phyloP scores from a whole-genome alignment of 2,797 vertebrate genomes.

The Poeciliopsis paucimaculata region DNA sequence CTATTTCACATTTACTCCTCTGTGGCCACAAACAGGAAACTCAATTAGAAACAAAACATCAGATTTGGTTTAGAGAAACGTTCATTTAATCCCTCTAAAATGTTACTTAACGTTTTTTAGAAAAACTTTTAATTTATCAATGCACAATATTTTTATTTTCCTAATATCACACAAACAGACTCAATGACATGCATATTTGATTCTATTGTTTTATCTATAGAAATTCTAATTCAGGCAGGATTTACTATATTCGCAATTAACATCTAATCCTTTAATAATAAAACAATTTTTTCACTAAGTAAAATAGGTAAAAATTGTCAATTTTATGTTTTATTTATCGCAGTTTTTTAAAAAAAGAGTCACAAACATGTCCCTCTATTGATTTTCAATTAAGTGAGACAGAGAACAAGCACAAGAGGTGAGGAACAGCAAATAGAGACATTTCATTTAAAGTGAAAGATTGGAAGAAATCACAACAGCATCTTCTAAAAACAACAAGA shows the following conservation, averaged over 20 bases:
- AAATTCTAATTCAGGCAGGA: neutral
- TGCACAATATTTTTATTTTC: neutral
- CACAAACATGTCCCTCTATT: neutral
- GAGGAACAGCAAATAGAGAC: neutral
- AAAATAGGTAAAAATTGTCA: neutral
- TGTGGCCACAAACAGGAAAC: neutral
- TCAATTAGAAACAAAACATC: neutral
- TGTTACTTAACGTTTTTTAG: neutral
- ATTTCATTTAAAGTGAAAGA: neutral
- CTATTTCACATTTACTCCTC: neutral
- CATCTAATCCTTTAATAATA: neutral
- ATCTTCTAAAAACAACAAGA: neutral
- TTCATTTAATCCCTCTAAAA: neutral
- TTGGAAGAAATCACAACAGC: neutral
- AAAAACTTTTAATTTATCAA: neutral
- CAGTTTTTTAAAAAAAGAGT: neutral
- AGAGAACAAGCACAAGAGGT: neutral
- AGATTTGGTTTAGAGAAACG: neutral
- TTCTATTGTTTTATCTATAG: neutral
- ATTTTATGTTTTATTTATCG: neutral
- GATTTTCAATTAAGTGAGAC: neutral
- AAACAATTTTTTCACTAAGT: neutral
- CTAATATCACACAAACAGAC: neutral
- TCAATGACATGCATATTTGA: neutral
- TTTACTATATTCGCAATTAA: neutral